Conservation (phyloP, 2,113 vertebrate genomes). For the Solea solea region DNA sequence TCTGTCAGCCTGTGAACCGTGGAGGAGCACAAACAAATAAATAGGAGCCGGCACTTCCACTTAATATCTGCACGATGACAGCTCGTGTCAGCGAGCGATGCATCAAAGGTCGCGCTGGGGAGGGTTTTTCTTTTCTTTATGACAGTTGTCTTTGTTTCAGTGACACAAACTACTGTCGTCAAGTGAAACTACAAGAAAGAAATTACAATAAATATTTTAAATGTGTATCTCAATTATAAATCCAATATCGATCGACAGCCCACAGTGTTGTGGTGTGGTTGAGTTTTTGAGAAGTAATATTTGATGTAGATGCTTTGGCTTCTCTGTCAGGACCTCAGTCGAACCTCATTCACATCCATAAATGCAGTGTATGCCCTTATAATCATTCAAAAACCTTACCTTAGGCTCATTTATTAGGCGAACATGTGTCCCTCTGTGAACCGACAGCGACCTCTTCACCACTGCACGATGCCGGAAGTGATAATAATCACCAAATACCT, state of each 20-base stretch:
- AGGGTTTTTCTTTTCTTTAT: not conserved
- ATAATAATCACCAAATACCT: slow-evolving; percentile 95
- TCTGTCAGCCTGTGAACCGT: slow-evolving; percentile 15
- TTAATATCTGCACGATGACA: not conserved
- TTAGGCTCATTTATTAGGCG: slow-evolving; percentile 86
- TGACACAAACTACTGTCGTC: not conserved
- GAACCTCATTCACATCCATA: not conserved
- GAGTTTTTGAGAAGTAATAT: too few relatives aligned
- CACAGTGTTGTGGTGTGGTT: too few relatives aligned
- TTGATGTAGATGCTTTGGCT: too few relatives aligned
- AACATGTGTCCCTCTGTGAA: slow-evolving; percentile 85
- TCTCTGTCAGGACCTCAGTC: too few relatives aligned
- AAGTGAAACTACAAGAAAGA: not conserved
- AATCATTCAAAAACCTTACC: slow-evolving; percentile 76
- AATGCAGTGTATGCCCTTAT: not conserved
- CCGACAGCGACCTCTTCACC: slow-evolving; percentile 89
- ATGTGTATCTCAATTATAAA: too few relatives aligned
- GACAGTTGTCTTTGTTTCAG: slow-evolving; percentile 7
- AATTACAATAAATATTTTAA: too few relatives aligned
- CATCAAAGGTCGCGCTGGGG: not conserved
- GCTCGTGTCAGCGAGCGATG: not conserved
- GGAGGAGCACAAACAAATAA: not conserved
- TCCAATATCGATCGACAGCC: too few relatives aligned
- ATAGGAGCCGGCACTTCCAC: slow-evolving; percentile 10
- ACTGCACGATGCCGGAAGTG: slow-evolving; percentile 89